Conservation (phyloP, 1,140 invertebrate species). For the Papilio dardanus region DNA sequence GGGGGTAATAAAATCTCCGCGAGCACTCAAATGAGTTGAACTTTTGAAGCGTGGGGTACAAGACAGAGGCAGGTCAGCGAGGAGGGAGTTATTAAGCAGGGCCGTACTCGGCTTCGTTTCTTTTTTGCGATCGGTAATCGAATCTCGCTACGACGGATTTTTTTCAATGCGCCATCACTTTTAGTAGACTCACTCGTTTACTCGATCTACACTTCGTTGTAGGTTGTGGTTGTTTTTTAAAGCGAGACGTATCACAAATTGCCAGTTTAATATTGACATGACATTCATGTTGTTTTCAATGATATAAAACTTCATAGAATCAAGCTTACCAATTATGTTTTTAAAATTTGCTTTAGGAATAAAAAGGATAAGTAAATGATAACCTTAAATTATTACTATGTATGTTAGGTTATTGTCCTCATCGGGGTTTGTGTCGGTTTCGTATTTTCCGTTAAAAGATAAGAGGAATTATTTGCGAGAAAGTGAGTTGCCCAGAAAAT, state of each 20-base stretch:
- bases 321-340: not conserved
- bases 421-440: slow-evolving; percentile 30
- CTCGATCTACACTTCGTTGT: slow-evolving; percentile 2
- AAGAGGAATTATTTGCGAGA: slow-evolving; percentile 67
- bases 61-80: slow-evolving; percentile 78
- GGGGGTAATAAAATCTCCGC: slow-evolving; percentile 80
- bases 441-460: slow-evolving; percentile 60
- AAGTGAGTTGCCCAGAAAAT: slow-evolving; percentile 54
- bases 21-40: slow-evolving; percentile 81
- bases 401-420: slow-evolving; percentile 15
- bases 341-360: not conserved
- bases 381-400: not conserved
- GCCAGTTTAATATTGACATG: not conserved
- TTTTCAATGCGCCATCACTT: slow-evolving; percentile 11
- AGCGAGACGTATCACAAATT: not conserved
- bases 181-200: slow-evolving; percentile 5
- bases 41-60: slow-evolving; percentile 80
- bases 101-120: slow-evolving; percentile 49
- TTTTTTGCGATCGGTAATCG: slow-evolving; percentile 30
- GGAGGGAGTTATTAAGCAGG: slow-evolving; percentile 73
- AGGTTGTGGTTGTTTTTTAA: not conserved
- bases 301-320: not conserved
- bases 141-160: slow-evolving; percentile 29
- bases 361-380: not conserved
- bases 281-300: not conserved